Conservation (phyloP, 2,797 vertebrate species). For the Lagorchestes hirsutus region DNA sequence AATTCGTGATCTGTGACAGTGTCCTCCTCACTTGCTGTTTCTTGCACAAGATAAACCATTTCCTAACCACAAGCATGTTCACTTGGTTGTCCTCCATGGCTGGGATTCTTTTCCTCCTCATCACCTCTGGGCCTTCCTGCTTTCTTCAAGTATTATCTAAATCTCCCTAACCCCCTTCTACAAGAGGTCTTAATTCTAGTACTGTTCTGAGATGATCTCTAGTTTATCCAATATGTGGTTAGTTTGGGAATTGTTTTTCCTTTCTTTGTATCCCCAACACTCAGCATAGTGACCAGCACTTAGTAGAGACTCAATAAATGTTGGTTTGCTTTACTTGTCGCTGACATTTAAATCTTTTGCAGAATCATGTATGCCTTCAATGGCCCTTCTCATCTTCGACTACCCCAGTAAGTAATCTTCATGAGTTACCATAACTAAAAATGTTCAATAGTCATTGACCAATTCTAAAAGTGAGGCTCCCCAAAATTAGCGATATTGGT, state of each 20-base stretch:
- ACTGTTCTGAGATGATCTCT: neutral
- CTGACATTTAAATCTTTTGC: neutral
- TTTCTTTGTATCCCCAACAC: neutral
- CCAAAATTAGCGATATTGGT: neutral
- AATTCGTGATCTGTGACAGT: neutral
- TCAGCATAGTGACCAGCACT: neutral
- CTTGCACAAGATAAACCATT: too few relatives aligned
- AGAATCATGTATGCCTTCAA: neutral
- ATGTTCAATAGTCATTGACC: neutral
- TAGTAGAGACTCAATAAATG: neutral
- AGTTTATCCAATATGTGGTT: neutral
- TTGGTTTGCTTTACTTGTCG: neutral
- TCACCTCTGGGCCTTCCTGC: neutral
- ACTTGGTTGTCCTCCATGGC: neutral
- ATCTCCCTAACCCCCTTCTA: too few relatives aligned
- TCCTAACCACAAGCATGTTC: neutral
- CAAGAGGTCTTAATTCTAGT: neutral
- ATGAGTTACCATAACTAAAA: neutral
- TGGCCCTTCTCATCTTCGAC: neutral
- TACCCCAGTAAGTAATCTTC: too few relatives aligned
- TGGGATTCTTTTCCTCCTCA: neutral
- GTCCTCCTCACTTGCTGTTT: neutral
- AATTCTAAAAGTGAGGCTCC: neutral
- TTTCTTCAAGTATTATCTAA: neutral
- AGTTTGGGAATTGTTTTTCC: neutral